Evolutionary conservation across 1,140 invertebrate genomes (phyloP), one percentile per base, ranked within the genome.

Genomic region (Gryllus bimaculatus): DNA sequence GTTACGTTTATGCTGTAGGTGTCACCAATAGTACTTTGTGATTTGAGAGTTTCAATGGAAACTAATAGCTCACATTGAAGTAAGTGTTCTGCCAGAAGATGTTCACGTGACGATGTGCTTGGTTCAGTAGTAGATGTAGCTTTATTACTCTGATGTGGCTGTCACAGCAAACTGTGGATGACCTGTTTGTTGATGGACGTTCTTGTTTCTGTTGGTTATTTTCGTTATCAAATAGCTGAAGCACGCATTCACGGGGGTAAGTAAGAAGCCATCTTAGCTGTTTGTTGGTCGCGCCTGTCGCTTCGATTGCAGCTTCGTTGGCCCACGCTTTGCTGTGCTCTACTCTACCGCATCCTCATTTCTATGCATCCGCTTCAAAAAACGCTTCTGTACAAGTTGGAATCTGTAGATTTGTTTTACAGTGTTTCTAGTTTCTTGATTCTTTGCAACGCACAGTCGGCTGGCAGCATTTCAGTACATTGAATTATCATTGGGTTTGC

Each of bases 131-230:
- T 66, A 66, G 1, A 66, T 66, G 54, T 66, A 66, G 54, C 54
- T 66, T 66, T 66, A 66, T 66, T 66, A 66, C 54, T 66, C 54
- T 66, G 54, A 39, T 39, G 26, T 66, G 54, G 54, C 54, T 66
- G 54, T 66, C 54, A 66, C 54, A 66, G 54, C 54, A 66, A 66
- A 66, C 54, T 66, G 54, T 66, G 54, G 54, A 66, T 66, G 54
- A 66, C 54, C 54, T 66, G 54, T 66, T 66, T 66, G 54, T 66
- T 66, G 54, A 66, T 66, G 54, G 54, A 66, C 10, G 26, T 39
- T 66, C 18, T 66, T 66, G 54, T 66, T 66, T 66, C 54, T 66
- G 54, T 66, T 66, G 10, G 54, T 66, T 66, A 66, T 66, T 66
- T 66, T 66, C 54, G 10, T 66, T 66, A 66, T 66, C 54, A 18